phyloP scores from a whole-genome alignment of 1,140 invertebrate species.

The Muscidifurax raptorellus region DNA sequence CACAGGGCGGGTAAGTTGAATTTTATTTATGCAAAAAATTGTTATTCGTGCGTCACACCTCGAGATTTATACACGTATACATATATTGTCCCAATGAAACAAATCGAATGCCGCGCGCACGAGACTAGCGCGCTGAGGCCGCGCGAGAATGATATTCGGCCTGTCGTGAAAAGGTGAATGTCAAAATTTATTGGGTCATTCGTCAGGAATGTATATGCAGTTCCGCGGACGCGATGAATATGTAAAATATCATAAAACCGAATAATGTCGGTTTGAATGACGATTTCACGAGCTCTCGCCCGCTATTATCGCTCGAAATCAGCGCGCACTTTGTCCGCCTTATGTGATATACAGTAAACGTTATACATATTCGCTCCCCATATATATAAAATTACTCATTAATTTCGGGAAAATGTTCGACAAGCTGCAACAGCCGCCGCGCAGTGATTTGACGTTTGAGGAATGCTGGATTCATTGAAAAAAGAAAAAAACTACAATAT shows the following conservation, averaged over 20 bases:
- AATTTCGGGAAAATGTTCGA: no score
- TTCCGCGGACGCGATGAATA: slow-evolving; percentile 29
- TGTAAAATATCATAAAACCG: slow-evolving; percentile 48
- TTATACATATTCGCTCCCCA: no score
- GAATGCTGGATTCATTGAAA: neutral
- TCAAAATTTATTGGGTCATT: slow-evolving; percentile 46
- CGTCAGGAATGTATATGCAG: slow-evolving; percentile 26
- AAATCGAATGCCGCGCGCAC: neutral
- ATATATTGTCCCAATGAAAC: neutral
- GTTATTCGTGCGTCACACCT: neutral
- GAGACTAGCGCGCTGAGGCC: neutral
- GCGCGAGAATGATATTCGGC: neutral
- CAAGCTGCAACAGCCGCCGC: no score
- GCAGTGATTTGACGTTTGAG: neutral
- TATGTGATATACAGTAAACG: neutral
- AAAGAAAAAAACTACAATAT: no score
- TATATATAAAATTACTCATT: neutral
- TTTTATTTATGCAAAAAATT: neutral
- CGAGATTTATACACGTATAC: neutral
- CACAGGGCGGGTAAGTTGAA: slow-evolving; percentile 60
- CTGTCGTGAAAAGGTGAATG: slow-evolving; percentile 7
- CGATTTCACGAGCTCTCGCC: slow-evolving; percentile 28
- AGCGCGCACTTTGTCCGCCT: slow-evolving; percentile 17
- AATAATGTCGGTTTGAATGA: slow-evolving; percentile 49
- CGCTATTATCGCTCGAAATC: slow-evolving; percentile 23